Evolutionary conservation across 2,113 vertebrate genomes (phyloP).

Genomic region (Callionymus lyra): DNA sequence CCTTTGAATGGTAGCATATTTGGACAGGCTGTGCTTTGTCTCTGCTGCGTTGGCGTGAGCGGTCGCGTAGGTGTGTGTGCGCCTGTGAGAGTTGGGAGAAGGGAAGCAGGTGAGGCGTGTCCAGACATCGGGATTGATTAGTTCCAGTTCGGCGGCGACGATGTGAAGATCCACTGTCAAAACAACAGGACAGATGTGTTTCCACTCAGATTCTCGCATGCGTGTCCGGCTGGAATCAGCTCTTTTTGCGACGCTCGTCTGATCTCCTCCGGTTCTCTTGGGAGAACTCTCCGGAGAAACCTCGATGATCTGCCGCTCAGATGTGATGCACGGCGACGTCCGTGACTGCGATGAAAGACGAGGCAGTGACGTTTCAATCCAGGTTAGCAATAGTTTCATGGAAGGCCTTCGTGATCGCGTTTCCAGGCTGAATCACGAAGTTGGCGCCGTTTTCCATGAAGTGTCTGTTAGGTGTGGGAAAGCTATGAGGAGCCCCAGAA

Average conservation of each 20-base stretch:
- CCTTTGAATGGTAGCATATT: slow-evolving; percentile 14
- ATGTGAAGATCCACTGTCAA: slow-evolving; percentile 67
- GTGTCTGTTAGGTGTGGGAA: too few relatives aligned
- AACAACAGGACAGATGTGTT: slow-evolving; percentile 71
- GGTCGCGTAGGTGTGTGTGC: slow-evolving; percentile 12
- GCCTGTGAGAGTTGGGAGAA: slow-evolving; percentile 5
- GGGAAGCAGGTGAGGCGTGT: slow-evolving; percentile 38
- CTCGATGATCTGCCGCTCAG: too few relatives aligned
- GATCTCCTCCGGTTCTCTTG: slow-evolving; percentile 45
- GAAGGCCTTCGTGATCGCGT: too few relatives aligned
- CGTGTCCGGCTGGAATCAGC: slow-evolving; percentile 22
- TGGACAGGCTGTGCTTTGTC: slow-evolving; percentile 28
- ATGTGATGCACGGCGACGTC: too few relatives aligned
- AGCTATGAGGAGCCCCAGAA: too few relatives aligned
- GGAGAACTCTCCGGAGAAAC: slow-evolving; percentile 26
- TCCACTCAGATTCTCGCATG: slow-evolving; percentile 63
- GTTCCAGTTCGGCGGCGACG: slow-evolving; percentile 52
- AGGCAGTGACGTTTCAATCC: too few relatives aligned
- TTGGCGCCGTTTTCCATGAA: too few relatives aligned
- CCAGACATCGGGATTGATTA: slow-evolving; percentile 54
- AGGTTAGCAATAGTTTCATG: too few relatives aligned
- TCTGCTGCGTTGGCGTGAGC: slow-evolving; percentile 6
- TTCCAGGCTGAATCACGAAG: too few relatives aligned
- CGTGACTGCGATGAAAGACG: too few relatives aligned
- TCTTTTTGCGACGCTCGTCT: slow-evolving; percentile 1